Evolutionary conservation across 2,888 invertebrate species (phyloP).

Genomic region (Ryuthela nishihirai): DNA sequence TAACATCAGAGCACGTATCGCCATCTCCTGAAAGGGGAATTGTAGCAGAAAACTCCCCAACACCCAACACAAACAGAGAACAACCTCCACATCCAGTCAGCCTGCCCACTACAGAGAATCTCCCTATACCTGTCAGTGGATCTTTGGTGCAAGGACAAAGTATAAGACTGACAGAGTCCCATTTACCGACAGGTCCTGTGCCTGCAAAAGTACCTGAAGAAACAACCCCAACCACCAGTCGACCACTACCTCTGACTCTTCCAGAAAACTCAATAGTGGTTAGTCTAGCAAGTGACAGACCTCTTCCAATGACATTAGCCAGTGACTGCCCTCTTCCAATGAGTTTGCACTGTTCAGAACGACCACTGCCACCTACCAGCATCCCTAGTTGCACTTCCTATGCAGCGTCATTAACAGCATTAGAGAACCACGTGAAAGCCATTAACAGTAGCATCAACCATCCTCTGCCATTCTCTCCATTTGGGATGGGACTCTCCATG

Average conservation of each 20-base stretch:
- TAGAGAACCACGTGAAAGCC: conserved; percentile 72
- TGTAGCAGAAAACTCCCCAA: too few species aligned
- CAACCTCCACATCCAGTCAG: too few species aligned
- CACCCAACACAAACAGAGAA: too few species aligned
- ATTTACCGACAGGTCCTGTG: too few species aligned
- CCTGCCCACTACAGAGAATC: too few species aligned
- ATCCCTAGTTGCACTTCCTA: neutral
- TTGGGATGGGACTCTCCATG: conserved; percentile 7
- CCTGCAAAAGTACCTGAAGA: neutral
- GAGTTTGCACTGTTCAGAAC: conserved; percentile 9
- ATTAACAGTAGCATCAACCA: conserved; percentile 56
- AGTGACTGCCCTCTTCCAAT: conserved; percentile 27
- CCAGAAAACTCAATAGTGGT: conserved; percentile 9
- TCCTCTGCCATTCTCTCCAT: conserved; percentile 20
- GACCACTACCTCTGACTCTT: conserved; percentile 1
- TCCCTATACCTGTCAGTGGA: too few species aligned
- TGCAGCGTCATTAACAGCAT: conserved; percentile 65
- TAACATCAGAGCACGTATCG: too few species aligned
- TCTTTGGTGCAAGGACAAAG: too few species aligned
- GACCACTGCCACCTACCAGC: conserved; percentile 23
- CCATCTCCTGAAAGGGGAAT: too few species aligned
- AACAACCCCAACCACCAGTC: neutral
- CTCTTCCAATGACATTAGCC: conserved; percentile 29
- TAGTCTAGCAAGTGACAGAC: conserved; percentile 20
- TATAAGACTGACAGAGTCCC: too few species aligned